phyloP scores from a whole-genome alignment of 2,888 invertebrate species.

The Drosophila subsilvestris region DNA sequence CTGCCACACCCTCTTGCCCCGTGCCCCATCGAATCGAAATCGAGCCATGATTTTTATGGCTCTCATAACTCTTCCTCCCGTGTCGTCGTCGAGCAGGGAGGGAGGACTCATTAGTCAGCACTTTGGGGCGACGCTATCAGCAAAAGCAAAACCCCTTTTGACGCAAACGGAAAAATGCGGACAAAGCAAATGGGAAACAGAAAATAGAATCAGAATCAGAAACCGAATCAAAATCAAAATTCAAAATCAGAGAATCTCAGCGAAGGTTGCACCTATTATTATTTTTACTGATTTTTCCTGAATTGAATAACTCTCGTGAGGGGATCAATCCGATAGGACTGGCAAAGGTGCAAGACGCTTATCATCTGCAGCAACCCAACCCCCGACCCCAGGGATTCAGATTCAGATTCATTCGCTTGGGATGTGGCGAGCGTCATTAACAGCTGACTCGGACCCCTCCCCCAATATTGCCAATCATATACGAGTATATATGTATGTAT shows the following conservation, averaged over 20 bases:
- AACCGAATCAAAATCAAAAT: not conserved
- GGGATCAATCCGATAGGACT: conserved; percentile 11
- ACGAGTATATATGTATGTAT: conserved; percentile 10
- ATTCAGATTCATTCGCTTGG: not conserved
- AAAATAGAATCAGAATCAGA: conserved; percentile 6
- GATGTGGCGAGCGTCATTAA: not conserved
- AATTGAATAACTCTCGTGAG: conserved; percentile 21
- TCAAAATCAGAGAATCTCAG: no score
- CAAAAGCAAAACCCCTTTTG: conserved; percentile 21
- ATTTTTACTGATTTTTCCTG: conserved; percentile 27
- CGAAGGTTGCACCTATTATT: not conserved
- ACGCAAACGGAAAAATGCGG: conserved; percentile 46
- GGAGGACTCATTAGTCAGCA: conserved; percentile 56
- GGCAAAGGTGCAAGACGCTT: conserved; percentile 30
- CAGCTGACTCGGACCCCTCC: not conserved
- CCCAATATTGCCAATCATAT: not conserved
- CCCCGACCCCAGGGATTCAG: no score
- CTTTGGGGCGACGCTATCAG: conserved; percentile 19
- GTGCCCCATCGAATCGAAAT: conserved; percentile 9
- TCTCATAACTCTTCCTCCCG: conserved; percentile 27
- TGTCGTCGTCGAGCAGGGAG: conserved; percentile 1
- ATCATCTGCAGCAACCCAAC: conserved; percentile 5
- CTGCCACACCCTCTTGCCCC: not conserved
- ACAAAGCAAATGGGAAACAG: conserved; percentile 19
- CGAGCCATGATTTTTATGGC: conserved; percentile 66